Base-by-base conservation (phyloP, 2,888 invertebrate genomes). In the Paralinhomoeus sp. region DNA sequence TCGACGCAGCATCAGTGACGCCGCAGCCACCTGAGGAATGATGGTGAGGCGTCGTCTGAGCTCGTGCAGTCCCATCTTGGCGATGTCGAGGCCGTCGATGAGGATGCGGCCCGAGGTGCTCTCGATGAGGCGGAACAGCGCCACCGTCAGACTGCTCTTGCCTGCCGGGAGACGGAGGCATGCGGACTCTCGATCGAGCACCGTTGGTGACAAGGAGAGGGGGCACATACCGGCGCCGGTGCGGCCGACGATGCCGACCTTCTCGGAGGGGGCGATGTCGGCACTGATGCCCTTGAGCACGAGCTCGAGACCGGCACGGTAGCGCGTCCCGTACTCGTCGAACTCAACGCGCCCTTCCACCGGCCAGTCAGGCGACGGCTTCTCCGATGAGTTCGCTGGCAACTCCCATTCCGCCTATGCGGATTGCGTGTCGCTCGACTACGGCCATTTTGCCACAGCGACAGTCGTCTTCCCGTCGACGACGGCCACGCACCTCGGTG, bases 71-170 rank as follows among this genome's bases (percentile, higher is more conserved):
- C 85, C 85, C 54, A 87, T 68, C 40, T 72, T 71, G 12, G 79
- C 51, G 78, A 67, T 77, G 62, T 82, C 78, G 42, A 80, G 67
- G 41, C 74, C 78, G 66, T 85, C 85, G 56, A 87, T 81, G 46
- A 75, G 62, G 54, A 87, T 85, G 53, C 72, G 71, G 34, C 85
- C 85, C 20, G 49, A 53, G 49, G 78, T 75, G 1, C 59, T 54
- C 65, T 87, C 85, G 52, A 87, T 78, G 53, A 85, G 80, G 62
- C 84, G 77, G 71, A 85, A 85, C 36, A 85, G 69, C 1, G 80
- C 76, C 41, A 84, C 67, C 7, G 83, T 83, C 58, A 85, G 71
- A 53, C 83, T 84, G 45, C 82, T 83, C 69, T 85, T 85, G 56
- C 85, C 84, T 45, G 47, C 36, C n/a, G n/a, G n/a, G n/a, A n/a